Evolutionary conservation across 2,113 vertebrate genomes (phyloP).

Genomic region (Catharus bicknelli): DNA sequence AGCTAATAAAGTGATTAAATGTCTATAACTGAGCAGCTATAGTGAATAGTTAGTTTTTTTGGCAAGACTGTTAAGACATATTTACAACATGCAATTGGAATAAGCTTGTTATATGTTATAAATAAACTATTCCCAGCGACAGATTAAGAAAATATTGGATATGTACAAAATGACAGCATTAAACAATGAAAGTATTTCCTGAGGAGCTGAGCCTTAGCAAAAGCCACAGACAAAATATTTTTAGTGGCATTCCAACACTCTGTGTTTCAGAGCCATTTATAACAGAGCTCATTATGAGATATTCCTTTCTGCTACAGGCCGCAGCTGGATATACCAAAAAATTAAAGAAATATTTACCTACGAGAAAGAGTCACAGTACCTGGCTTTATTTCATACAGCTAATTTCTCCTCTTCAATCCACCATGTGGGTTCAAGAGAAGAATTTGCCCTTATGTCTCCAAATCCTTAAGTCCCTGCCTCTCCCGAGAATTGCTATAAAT

Average conservation of each 20-base stretch:
- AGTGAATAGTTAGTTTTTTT: slow-evolving; percentile 37
- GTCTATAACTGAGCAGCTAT: not conserved
- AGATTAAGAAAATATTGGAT: slow-evolving; percentile 68
- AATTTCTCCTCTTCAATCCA: slow-evolving; percentile 15
- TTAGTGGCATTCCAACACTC: slow-evolving; percentile 64
- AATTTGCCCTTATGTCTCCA: slow-evolving; percentile 31
- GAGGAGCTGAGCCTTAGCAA: slow-evolving; percentile 58
- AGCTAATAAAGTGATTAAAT: slow-evolving; percentile 38
- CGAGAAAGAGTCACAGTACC: slow-evolving; percentile 33
- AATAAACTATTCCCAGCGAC: slow-evolving; percentile 61
- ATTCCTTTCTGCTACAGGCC: slow-evolving; percentile 55
- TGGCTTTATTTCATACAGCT: slow-evolving; percentile 37
- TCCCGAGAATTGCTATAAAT: not conserved
- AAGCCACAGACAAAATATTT: slow-evolving; percentile 70
- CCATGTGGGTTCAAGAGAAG: not conserved
- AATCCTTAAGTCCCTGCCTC: not conserved
- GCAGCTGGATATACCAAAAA: slow-evolving; percentile 62
- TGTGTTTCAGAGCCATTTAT: slow-evolving; percentile 66
- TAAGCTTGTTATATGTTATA: slow-evolving; percentile 66
- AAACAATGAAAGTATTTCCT: slow-evolving; percentile 69
- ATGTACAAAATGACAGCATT: slow-evolving; percentile 69
- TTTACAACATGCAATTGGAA: slow-evolving; percentile 61
- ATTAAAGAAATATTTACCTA: slow-evolving; percentile 60
- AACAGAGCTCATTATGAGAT: slow-evolving; percentile 65
- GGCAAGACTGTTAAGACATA: slow-evolving; percentile 21